These are phyloP conservation scores for Lithodes maja DNA, from an alignment of 2,888 invertebrate species.

Conservation along the genomic window DNA sequence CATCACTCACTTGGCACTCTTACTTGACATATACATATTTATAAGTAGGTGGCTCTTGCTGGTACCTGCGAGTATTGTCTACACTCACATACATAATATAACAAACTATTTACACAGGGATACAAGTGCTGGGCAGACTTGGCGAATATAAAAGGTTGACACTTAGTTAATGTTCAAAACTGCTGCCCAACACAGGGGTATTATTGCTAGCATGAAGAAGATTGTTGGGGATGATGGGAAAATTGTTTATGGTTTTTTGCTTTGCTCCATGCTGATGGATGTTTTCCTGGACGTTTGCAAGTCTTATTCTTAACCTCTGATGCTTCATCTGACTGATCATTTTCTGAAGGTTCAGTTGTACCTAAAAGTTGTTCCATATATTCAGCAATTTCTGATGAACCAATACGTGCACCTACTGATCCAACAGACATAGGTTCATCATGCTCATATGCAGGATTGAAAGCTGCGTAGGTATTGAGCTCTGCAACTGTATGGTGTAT, in stretches of 20 bases:
- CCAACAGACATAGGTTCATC: conserved; percentile 69
- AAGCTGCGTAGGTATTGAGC: conserved; percentile 69
- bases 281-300: conserved; percentile 65
- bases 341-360: conserved; percentile 65
- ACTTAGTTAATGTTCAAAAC: neutral
- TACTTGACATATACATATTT: conserved; percentile 40
- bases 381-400: conserved; percentile 70
- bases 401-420: conserved; percentile 66
- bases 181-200: conserved; percentile 12
- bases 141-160: too few relatives aligned
- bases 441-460: conserved; percentile 70
- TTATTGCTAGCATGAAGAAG: conserved; percentile 68
- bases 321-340: conserved; percentile 65
- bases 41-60: neutral
- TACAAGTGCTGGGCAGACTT: neutral
- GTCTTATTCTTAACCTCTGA: conserved; percentile 67
- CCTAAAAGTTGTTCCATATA: conserved; percentile 71
- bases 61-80: neutral
- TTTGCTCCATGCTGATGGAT: conserved; percentile 68
- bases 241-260: conserved; percentile 64
- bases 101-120: conserved; percentile 51
- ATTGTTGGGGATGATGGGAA: conserved; percentile 67
- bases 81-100: neutral
- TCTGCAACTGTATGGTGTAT: conserved; percentile 68
- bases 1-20: conserved; percentile 63